A percentile compares a stretch with the other conserved stretches of the same genome.
Conservation (phyloP, 2,797 vertebrate species). For the Emydoidea blandingii region DNA sequence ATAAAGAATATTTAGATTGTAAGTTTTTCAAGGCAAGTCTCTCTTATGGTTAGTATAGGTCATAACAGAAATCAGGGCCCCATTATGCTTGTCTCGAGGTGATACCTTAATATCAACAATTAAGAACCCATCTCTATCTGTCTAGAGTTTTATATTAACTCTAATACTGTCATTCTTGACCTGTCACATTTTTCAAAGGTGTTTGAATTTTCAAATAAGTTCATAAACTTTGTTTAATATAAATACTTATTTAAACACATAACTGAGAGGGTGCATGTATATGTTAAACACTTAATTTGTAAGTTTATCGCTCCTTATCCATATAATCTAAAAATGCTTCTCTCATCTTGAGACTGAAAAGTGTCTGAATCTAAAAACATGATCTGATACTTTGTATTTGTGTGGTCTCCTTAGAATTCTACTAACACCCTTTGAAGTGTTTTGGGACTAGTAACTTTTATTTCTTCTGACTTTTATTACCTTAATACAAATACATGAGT, state of each 20-base stretch:
- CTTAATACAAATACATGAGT: not conserved
- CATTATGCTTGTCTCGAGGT: not conserved
- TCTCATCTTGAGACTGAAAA: not conserved
- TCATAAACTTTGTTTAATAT: not conserved
- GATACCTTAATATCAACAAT: not conserved
- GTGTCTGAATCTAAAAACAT: not conserved
- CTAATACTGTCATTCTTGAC: not conserved
- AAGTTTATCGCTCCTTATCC: not conserved
- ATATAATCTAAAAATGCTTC: not conserved
- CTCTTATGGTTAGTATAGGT: not conserved
- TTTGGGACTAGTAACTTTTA: not conserved
- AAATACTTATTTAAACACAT: not conserved
- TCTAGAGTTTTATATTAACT: not conserved
- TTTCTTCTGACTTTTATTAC: not conserved
- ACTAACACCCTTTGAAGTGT: not conserved
- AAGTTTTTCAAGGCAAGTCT: not conserved
- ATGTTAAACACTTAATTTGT: not conserved
- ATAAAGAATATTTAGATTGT: not conserved
- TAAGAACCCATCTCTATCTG: not conserved
- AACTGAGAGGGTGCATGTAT: fast-evolving
- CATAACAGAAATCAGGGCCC: fast-evolving
- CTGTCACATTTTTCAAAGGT: not conserved
- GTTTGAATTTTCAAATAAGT: not conserved
- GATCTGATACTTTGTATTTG: not conserved
- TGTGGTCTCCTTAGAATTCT: not conserved